A percentile compares a stretch with the other conserved stretches of the same genome.
Conservation (phyloP, 2,888 invertebrate species). For the Ichneumon xanthorius region DNA sequence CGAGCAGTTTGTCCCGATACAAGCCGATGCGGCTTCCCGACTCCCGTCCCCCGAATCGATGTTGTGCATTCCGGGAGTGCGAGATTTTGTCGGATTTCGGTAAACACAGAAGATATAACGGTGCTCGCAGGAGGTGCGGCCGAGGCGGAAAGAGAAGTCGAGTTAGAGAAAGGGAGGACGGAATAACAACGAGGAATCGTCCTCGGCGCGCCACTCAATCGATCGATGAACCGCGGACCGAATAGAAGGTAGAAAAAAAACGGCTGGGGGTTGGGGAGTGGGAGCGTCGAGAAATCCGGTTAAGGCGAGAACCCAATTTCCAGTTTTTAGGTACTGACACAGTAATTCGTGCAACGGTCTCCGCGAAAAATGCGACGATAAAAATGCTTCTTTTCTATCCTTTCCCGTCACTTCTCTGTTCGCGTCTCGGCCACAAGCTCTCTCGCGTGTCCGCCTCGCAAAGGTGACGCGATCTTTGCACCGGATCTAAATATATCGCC, state of each 20-base stretch:
- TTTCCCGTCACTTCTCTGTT: background rate
- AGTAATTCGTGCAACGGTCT: background rate
- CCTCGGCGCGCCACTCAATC: conserved; percentile 2
- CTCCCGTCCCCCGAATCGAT: conserved; percentile 35
- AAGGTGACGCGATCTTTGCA: conserved; percentile 59
- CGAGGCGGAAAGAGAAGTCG: background rate
- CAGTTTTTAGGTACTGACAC: background rate
- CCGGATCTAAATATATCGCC: conserved; percentile 56
- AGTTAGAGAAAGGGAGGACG: conserved; percentile 14
- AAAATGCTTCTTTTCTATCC: conserved; percentile 6
- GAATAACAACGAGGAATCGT: conserved; percentile 3
- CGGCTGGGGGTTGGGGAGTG: background rate
- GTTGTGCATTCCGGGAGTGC: background rate
- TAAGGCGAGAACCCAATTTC: conserved; percentile 20
- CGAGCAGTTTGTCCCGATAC: background rate
- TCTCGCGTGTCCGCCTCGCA: conserved; percentile 32
- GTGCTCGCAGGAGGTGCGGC: background rate
- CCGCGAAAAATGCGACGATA: conserved; percentile 29
- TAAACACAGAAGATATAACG: conserved; percentile 24
- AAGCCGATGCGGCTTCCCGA: background rate
- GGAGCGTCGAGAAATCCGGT: background rate
- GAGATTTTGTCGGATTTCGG: conserved; percentile 40
- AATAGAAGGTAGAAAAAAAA: conserved; percentile 6
- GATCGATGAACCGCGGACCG: conserved; percentile 24
- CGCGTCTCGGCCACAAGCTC: background rate